Percentiles rank a stretch among this genome's conserved stretches.
Evolutionary conservation across 2,888 invertebrate genomes (phyloP).

Genomic region (Sycophila texana): DNA sequence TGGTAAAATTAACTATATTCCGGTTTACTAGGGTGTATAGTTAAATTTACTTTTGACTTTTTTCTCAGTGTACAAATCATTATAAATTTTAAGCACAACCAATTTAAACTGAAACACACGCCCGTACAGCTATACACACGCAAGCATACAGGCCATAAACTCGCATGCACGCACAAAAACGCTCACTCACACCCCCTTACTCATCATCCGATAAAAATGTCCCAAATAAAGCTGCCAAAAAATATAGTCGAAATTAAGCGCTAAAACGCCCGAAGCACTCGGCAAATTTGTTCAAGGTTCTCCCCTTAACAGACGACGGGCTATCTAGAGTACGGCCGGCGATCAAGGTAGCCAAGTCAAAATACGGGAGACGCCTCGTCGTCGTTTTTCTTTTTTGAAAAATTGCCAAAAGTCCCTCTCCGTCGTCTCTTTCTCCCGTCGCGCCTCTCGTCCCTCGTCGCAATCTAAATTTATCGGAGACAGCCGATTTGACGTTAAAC

Average conservation of each 20-base stretch:
- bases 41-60: too few species aligned
- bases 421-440: slow-evolving; percentile 47
- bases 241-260: background rate
- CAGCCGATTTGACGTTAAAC: slow-evolving; percentile 70
- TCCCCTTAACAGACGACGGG: slow-evolving; percentile 22
- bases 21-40: too few species aligned
- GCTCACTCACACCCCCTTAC: too few species aligned
- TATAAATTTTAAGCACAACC: too few species aligned
- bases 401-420: slow-evolving; percentile 63
- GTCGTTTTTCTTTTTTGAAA: slow-evolving; percentile 62
- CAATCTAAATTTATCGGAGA: slow-evolving; percentile 72
- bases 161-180: too few species aligned
- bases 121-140: background rate
- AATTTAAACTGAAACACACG: too few species aligned
- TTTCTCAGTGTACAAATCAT: too few species aligned
- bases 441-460: slow-evolving; percentile 55
- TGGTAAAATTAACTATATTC: too few species aligned
- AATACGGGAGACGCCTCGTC: slow-evolving; percentile 38
- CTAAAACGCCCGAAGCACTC: background rate
- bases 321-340: slow-evolving; percentile 24
- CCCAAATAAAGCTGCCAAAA: too few species aligned
- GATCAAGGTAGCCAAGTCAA: slow-evolving; percentile 56
- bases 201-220: too few species aligned
- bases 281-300: slow-evolving; percentile 27
- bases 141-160: too few species aligned